Evolutionary conservation across 2,888 invertebrate species (phyloP), one percentile per base, ranked within the genome.

Genomic region (Drosophila pegasa): DNA sequence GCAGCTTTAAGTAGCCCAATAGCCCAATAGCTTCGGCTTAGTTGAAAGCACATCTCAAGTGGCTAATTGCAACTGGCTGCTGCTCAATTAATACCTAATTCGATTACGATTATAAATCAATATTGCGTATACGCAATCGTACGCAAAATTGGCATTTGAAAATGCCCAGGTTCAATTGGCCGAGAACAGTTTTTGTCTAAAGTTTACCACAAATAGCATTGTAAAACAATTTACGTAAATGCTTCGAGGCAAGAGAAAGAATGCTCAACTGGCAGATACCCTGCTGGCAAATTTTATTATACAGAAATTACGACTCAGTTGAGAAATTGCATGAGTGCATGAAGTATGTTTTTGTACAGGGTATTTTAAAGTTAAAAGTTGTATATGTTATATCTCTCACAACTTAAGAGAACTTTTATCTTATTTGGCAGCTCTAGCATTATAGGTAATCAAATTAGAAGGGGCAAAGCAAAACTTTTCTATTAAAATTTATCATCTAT

Each of bases 161-260:
- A 40, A 50, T 12, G 27, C 3, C 22, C 38, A 58, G 64, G 51
- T 58, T 69, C 71, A 87, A 82, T 87, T 81, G 85, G 54, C 31
- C 50, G 59, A 56, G 68, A 57, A 61, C 38, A 40, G 38, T 68
- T 83, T 64, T 76, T 58, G 65, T 56, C 54, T 16, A 57, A 80
- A 74, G 54, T 77, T 64, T 51, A 50, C 37, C 60, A 31, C 63
- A 80, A 71, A 75, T 60, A 81, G 67, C 71, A 67, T 73, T 78
- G 65, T 69, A 87, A 73, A 65, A 79, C 83, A 69, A 86, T 88
- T 78, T 71, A 61, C 33, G 66, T 67, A 78, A 87, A 70, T 66
- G 75, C 63, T 47, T 37, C 52, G 16, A 20, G 40, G 27, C 27
- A 38, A 27, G n/a, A 58, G 27, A 55, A 64, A 33, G 14, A 31